These are phyloP conservation scores for Threskiornis aethiopicus DNA, from an alignment of 2,797 vertebrate genomes.

Conservation along the genomic window DNA sequence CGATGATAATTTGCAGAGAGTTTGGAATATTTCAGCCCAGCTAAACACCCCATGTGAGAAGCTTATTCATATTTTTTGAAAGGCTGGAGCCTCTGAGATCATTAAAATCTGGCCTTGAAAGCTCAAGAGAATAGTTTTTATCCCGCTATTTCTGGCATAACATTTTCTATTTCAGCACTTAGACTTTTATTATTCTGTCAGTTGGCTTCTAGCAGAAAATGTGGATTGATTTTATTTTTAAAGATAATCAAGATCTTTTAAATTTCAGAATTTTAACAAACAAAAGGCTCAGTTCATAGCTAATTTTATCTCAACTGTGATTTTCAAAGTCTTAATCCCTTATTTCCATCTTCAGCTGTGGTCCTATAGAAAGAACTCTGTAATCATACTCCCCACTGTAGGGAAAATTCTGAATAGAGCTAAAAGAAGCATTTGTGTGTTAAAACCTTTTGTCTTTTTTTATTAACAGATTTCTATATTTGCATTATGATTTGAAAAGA, in stretches of 20 bases:
- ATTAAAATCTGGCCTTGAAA: neutral
- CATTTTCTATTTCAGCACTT: neutral
- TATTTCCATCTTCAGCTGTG: neutral
- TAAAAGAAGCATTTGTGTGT: neutral
- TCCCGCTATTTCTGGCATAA: neutral
- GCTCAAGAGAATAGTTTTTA: neutral
- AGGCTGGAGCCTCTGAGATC: neutral
- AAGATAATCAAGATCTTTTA: neutral
- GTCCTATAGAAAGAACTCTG: neutral
- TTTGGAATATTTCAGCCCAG: neutral
- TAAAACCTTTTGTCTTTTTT: neutral
- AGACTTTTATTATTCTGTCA: neutral
- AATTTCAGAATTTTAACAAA: neutral
- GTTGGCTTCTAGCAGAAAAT: neutral
- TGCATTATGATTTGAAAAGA: neutral
- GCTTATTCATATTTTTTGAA: neutral
- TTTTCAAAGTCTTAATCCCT: neutral
- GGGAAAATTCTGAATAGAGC: neutral
- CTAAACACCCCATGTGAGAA: neutral
- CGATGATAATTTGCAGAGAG: neutral
- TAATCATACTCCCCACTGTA: neutral
- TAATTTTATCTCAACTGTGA: neutral
- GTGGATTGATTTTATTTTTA: neutral
- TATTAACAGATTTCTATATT: neutral
- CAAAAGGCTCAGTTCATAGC: neutral